Conservation (phyloP, 2,888 invertebrate species). For the Synanthedon vespiformis region DNA sequence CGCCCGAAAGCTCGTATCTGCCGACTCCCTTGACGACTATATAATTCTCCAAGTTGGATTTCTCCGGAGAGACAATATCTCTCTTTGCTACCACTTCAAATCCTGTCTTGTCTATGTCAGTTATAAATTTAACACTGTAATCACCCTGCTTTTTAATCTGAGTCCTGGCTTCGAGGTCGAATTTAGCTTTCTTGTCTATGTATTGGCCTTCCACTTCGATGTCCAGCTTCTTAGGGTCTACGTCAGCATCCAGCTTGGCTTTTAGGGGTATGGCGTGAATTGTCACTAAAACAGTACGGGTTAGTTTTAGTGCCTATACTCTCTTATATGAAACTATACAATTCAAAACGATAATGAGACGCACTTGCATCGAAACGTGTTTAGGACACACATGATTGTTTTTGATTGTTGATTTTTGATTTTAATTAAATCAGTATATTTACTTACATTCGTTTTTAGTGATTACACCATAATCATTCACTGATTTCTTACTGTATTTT, state of each 20-base stretch:
- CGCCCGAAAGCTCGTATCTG: constrained; percentile 73
- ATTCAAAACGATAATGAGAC: too few relatives aligned
- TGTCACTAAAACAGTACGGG: constrained; percentile 40
- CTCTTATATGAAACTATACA: too few relatives aligned
- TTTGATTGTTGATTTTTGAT: too few relatives aligned
- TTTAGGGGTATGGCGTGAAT: constrained; percentile 66
- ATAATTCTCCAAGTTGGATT: constrained; percentile 73
- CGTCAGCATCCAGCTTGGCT: constrained; percentile 65
- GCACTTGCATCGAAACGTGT: too few relatives aligned
- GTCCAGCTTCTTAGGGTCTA: constrained; percentile 68
- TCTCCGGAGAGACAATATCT: constrained; percentile 63
- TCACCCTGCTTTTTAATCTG: constrained; percentile 52
- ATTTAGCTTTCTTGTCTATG: constrained; percentile 69
- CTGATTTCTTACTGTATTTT: constrained; percentile 38
- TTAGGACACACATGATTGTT: too few relatives aligned
- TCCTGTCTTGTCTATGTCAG: constrained; percentile 33
- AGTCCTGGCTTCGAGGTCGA: constrained; percentile 70
- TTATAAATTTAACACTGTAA: constrained; percentile 43
- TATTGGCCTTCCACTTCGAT: constrained; percentile 70
- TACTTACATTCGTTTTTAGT: constrained; percentile 63
- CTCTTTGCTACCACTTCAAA: constrained; percentile 68
- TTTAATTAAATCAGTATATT: too few relatives aligned
- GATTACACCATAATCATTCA: constrained; percentile 53
- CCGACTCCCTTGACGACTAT: constrained; percentile 71
- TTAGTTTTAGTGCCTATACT: too few relatives aligned